Base-by-base conservation (phyloP, 2,113 vertebrate genomes). In the Eolophus roseicapilla region DNA sequence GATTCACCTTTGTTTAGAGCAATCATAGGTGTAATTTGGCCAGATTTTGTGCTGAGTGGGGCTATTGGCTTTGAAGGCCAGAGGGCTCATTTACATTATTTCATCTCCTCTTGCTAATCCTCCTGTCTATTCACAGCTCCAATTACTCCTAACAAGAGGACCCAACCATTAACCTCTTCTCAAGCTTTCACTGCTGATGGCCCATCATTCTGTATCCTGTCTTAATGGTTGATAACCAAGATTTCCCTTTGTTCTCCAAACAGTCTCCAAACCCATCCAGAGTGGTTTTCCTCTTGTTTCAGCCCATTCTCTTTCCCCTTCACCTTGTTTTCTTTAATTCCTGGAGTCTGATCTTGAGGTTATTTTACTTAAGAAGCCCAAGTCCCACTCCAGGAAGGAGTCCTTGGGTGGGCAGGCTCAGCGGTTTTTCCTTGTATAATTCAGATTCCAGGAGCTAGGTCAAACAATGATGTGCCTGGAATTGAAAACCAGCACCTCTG, bases 131-230 rank as follows among this genome's bases (percentile, higher is more conserved):
- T 88, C 79, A 7, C 39, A 11, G 8, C 28, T 76, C 52, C 67
- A 17, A 0, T 64, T 52, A 21, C 4, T 25, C 43, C 43, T 55
- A 2, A 68, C 0, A 6, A 43, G 27, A 64, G 10, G 7, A 68
- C 19, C 55, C 49, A 67, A 33, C 23, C 52, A 9, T 76, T 64
- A 31, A 87, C 8, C 10, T 63, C 31, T 33, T 12, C 2, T 43
- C 29, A 20, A 11, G 27, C 35, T 84, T 64, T 63, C 20, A 4
- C n/a, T 28, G 39, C 39, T 3, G 1, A n/a, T 14, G 23, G 59
- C 55, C 83, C 31, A 9, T 65, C 69, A 10, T 6, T 5, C 39
- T 3, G 11, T 20, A 10, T 29, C 69, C 15, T 3, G 4, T 63
- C 18, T n/a, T 47, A 10, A 8, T 27, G 23, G 15, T 27, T 6